These are phyloP conservation scores for Tryphoninae sp. DNA, from an alignment of 2,888 invertebrate genomes.

Conservation along the genomic window DNA sequence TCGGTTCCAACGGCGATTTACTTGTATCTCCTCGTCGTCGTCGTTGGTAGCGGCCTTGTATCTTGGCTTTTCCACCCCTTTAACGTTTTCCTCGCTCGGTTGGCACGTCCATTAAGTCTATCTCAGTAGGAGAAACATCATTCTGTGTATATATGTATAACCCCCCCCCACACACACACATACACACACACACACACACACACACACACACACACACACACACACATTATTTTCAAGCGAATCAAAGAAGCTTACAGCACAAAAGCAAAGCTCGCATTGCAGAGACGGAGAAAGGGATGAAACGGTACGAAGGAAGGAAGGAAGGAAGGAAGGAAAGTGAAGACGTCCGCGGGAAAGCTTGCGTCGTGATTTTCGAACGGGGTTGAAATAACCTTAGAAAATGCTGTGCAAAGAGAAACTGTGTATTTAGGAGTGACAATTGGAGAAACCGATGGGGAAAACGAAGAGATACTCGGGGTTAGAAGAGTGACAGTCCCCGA, in stretches of 20 bases:
- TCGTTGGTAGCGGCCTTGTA: background rate
- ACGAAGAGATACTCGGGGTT: conserved; percentile 15
- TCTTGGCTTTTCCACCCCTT: conserved; percentile 51
- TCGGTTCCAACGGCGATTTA: conserved; percentile 61
- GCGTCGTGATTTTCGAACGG: conserved; percentile 39
- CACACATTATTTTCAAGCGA: conserved; percentile 13
- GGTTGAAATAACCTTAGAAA: conserved; percentile 33
- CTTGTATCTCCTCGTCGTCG: conserved; percentile 26
- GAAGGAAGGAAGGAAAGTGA: conserved; percentile 10
- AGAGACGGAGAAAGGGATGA: background rate
- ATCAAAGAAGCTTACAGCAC: conserved; percentile 2
- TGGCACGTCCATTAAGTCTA: conserved; percentile 40
- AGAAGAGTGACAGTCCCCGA: background rate
- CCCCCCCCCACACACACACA: background rate
- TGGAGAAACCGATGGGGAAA: conserved; percentile 34
- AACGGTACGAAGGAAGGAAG: background rate
- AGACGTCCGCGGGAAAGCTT: conserved; percentile 25
- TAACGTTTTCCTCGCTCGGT: conserved; percentile 35
- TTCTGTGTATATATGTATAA: conserved; percentile 1
- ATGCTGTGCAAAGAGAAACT: conserved; percentile 7
- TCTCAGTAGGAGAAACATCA: conserved; percentile 27
- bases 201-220: background rate
- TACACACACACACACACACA: background rate
- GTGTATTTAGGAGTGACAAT: conserved; percentile 35
- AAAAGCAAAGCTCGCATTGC: background rate